phyloP scores from a whole-genome alignment of 2,888 invertebrate genomes.

The Cryptophagus acutangulus region DNA sequence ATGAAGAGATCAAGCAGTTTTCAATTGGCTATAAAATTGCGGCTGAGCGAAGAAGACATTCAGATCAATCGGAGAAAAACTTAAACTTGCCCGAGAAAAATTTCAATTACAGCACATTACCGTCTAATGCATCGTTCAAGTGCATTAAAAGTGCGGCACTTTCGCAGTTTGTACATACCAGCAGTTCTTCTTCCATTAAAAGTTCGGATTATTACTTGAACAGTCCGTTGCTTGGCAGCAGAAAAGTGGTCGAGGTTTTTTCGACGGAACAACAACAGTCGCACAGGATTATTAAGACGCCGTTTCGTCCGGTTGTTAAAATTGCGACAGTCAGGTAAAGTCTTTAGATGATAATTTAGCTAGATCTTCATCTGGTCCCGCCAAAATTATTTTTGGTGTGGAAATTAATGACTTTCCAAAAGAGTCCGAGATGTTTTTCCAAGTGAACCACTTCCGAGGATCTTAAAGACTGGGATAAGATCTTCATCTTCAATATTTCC shows the following conservation, averaged over 20 bases:
- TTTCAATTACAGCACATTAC: slow-evolving; percentile 18
- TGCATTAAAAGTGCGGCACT: slow-evolving; percentile 16
- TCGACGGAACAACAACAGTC: slow-evolving; percentile 21
- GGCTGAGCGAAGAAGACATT: slow-evolving; percentile 30
- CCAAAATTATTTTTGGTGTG: too few relatives aligned
- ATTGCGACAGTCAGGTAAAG: slow-evolving; percentile 46
- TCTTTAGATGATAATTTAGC: too few relatives aligned
- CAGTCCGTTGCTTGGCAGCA: slow-evolving; percentile 24
- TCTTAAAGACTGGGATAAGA: too few relatives aligned
- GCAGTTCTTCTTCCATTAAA: slow-evolving; percentile 40
- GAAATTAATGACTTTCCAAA: too few relatives aligned
- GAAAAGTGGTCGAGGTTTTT: slow-evolving; percentile 22
- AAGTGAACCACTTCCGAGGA: too few relatives aligned
- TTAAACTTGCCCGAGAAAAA: not conserved
- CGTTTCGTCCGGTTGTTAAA: slow-evolving; percentile 43
- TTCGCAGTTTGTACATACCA: slow-evolving; percentile 22
- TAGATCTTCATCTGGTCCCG: too few relatives aligned
- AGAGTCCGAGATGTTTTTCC: too few relatives aligned
- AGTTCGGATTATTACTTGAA: slow-evolving; percentile 41
- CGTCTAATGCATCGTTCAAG: slow-evolving; percentile 16
- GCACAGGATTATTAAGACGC: slow-evolving; percentile 40
- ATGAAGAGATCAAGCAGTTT: slow-evolving; percentile 44
- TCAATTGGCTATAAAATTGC: slow-evolving; percentile 35
- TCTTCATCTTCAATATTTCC: too few relatives aligned
- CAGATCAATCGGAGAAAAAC: slow-evolving; percentile 29